Percentiles rank a stretch among this genome's conserved stretches.
phyloP scores from a whole-genome alignment of 2,797 vertebrate species.

The Chloroceryle inda region DNA sequence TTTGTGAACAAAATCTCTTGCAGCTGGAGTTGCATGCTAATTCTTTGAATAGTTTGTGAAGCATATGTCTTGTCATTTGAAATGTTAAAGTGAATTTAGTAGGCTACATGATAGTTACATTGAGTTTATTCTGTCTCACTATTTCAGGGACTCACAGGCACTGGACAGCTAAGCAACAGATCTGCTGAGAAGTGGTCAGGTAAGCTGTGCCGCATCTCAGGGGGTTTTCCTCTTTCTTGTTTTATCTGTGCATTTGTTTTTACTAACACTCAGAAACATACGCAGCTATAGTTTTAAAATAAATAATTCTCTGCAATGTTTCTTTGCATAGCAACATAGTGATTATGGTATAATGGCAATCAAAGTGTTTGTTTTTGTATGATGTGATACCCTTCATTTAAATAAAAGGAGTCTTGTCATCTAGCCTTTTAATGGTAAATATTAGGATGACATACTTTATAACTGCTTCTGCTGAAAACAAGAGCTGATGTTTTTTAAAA shows the following conservation, averaged over 20 bases:
- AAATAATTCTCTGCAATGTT: not conserved
- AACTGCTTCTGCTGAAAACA: not conserved
- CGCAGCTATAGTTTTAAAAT: not conserved
- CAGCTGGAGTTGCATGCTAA: conserved; percentile 89
- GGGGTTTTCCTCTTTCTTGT: not conserved
- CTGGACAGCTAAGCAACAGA: conserved; percentile 68
- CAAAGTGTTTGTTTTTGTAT: not conserved
- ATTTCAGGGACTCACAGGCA: conserved; percentile 75
- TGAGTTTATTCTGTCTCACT: conserved; percentile 81
- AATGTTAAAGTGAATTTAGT: conserved; percentile 43
- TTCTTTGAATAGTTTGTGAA: conserved; percentile 68
- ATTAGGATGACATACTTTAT: not conserved
- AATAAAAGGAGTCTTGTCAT: not conserved
- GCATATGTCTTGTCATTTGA: conserved; percentile 73
- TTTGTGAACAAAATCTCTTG: conserved; percentile 78
- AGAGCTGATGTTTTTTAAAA: not conserved
- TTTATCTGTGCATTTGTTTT: not conserved
- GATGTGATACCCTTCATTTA: not conserved
- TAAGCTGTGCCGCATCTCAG: conserved; percentile 65
- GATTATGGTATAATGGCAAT: not conserved
- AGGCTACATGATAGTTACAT: conserved; percentile 57
- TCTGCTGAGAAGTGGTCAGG: conserved; percentile 62
- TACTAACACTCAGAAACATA: accelerated
- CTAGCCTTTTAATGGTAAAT: not conserved
- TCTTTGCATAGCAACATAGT: not conserved